Base-by-base conservation (phyloP, 2,888 invertebrate genomes). In the Rhingia rostrata region DNA sequence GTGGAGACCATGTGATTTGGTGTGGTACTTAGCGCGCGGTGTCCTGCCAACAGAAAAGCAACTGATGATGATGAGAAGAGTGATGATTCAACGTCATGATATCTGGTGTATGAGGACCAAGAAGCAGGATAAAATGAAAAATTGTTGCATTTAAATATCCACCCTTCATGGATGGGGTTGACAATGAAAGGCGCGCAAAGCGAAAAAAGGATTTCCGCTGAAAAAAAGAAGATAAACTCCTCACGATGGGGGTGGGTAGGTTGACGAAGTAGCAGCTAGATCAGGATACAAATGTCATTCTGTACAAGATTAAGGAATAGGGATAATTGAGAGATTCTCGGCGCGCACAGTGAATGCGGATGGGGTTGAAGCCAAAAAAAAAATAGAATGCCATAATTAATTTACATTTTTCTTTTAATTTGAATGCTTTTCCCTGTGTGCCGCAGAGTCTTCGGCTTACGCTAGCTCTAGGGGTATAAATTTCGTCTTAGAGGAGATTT, bases 201-300 rank as follows among this genome's bases (percentile, higher is more conserved):
- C 32, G 9, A 56, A 35, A 72, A 73, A 79, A 70, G 79, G 73
- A 73, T 74, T 79, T 14, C 63, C 54, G 47, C 79, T 53, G 69
- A 74, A 74, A 84, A 64, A 47, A 74, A 84, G 60, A 47, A 74
- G 69, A 79, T 79, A 74, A 51, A 54, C 49, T 12, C 58, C 53
- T 41, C 49, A 32, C 51, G 58, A 37, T 53, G 45, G 32, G n/a
- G 41, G 43, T 4, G 63, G 39, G 45, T n/a, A 39, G 35, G 45
- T 32, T 22, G 61, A 67, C 49, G 32, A 47, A 49, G 49, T 9
- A 49, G 22, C 32, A 49, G 49, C 49, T 10, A 49, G 84, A 84
- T 84, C 84, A 84, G 80, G 74, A 84, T 80, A 84, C 84, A 84
- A 84, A 84, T 80, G 84, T 84, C 84, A 84, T 80, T 84, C 80